Evolutionary conservation across 2,113 vertebrate species (phyloP).

Genomic region (Oryzias javanicus): DNA sequence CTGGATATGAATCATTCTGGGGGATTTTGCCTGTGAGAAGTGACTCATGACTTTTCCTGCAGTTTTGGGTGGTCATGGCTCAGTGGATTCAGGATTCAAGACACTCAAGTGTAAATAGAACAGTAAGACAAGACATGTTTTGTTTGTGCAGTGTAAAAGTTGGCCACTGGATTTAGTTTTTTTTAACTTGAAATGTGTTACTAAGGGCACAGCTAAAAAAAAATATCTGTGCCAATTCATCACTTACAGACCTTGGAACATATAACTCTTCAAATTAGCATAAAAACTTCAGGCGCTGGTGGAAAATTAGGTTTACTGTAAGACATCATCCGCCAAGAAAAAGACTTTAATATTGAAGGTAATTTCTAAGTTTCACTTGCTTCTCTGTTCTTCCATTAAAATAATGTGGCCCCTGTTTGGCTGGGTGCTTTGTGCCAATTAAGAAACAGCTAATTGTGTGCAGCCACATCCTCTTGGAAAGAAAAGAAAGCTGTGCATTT

Average conservation of each 20-base stretch:
- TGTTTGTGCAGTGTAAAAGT: slow-evolving; percentile 10
- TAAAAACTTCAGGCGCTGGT: not conserved
- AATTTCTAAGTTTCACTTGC: slow-evolving; percentile 28
- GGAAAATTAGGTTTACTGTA: slow-evolving; percentile 7
- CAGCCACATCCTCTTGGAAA: slow-evolving; percentile 30
- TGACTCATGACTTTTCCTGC: slow-evolving; percentile 47
- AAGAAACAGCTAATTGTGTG: slow-evolving; percentile 42
- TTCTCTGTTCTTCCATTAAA: slow-evolving; percentile 37
- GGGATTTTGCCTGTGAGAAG: slow-evolving; percentile 22
- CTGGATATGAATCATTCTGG: slow-evolving; percentile 13
- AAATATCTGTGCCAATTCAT: no score
- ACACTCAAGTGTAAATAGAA: not conserved
- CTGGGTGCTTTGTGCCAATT: slow-evolving; percentile 34
- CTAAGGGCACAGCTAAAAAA: not conserved
- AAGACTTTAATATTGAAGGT: slow-evolving; percentile 14
- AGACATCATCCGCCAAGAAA: slow-evolving; percentile 17
- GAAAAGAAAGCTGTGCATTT: slow-evolving; percentile 18
- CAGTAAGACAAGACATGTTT: slow-evolving; percentile 3
- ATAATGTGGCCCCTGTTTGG: slow-evolving; percentile 31
- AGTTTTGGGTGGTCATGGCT: no score
- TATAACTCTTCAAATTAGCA: not conserved
- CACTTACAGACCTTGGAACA: not conserved
- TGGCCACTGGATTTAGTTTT: slow-evolving; percentile 22
- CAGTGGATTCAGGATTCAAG: no score
- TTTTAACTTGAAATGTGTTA: slow-evolving; percentile 10